Evolutionary conservation across 2,113 vertebrate genomes (phyloP).

Genomic region (Catharus minimus): DNA sequence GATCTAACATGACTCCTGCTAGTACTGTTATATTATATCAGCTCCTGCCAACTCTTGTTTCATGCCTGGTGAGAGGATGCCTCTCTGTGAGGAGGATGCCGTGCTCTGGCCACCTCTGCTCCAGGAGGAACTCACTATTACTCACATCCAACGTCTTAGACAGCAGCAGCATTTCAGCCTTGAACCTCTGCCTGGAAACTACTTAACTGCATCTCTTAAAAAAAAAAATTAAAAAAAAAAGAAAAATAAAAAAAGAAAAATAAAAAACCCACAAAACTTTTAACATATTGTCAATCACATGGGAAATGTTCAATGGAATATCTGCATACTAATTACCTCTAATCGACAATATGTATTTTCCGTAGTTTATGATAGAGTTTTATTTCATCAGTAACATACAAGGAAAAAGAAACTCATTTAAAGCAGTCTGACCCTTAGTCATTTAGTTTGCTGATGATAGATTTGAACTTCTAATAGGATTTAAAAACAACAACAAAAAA

Average conservation of each 20-base stretch:
- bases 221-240: background rate
- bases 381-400: conserved; percentile 72
- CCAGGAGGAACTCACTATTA: conserved; percentile 42
- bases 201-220: conserved; percentile 53
- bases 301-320: conserved; percentile 70
- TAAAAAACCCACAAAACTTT: background rate
- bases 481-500: background rate
- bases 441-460: conserved; percentile 71
- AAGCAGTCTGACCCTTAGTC: conserved; percentile 73
- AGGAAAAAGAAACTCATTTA: conserved; percentile 61
- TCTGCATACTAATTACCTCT: conserved; percentile 80
- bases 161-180: conserved; percentile 60
- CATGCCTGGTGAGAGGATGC: conserved; percentile 45
- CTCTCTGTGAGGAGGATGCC: conserved; percentile 46
- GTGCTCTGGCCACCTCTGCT: conserved; percentile 26
- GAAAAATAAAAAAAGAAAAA: background rate
- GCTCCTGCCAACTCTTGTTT: conserved; percentile 64
- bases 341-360: conserved; percentile 75
- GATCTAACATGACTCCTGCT: conserved; percentile 59
- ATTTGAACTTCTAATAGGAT: conserved; percentile 71
- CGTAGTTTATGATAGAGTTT: conserved; percentile 74
- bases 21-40: conserved; percentile 49
- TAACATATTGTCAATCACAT: conserved; percentile 65
- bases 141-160: conserved; percentile 66
- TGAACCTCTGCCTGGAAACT: conserved; percentile 68